Base-by-base conservation (phyloP, 2,888 invertebrate genomes). In the Yponomeuta sedellus region DNA sequence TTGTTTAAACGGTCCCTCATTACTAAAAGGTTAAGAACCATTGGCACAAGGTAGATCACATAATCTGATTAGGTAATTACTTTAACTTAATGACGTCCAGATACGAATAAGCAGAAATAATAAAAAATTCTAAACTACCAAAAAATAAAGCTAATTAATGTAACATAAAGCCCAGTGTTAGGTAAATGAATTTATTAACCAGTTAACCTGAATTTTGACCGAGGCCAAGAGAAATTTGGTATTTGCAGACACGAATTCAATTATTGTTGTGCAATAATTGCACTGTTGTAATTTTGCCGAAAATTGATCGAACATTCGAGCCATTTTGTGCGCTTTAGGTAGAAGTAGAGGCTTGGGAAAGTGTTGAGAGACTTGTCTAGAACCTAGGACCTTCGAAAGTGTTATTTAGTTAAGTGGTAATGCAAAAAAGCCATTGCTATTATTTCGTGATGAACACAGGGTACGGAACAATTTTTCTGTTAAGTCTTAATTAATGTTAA, bases 201-300 rank as follows among this genome's bases (percentile, higher is more conserved):
- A 66, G 64, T 66, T 69, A 66, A 67, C 67, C 68, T 63, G 61
- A 71, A 57, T 69, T 66, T 58, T 22, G 6, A 28, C 20, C 67
- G 67, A 71, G 70, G 71, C 61, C 69, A 62, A 68, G 70, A 64
- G 71, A 70, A 71, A 70, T 70, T 71, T 59, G 66, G 22, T 66
- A 64, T 19, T 52, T 52, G 44, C 61, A 57, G 56, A 28, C 64
- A 59, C 40, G 52, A 44, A 52, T 52, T 52, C 44, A 52, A 52
- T 52, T 52, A 52, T 52, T 52, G 44, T 52, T 52, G 12, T 52
- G 44, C 44, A 52, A 52, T 52, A 52, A 52, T 52, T 52, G 44
- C 44, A 3, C 44, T 52, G 44, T 52, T 52, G 44, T 52, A 52
- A 52, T 52, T 52, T 52, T 52, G 44, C 44, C 44, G 12, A 52